Base-by-base conservation (phyloP, 2,797 vertebrate genomes). In the Pangasius sanitwongsei region DNA sequence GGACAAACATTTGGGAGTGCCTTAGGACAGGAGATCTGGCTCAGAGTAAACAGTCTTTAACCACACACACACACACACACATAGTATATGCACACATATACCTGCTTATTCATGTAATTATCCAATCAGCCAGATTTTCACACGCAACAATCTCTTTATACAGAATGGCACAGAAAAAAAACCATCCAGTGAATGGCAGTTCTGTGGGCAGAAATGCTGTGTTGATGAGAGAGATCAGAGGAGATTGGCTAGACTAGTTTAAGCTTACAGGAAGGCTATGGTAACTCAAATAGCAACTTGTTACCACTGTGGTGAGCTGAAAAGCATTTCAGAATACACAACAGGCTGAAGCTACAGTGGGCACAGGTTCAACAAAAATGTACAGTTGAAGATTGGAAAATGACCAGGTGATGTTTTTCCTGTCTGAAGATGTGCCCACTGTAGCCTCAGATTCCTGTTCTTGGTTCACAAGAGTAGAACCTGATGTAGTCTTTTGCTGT, bases 11-110 rank as follows among this genome's bases (percentile, higher is more conserved):
- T 72, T 44, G 83, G 75, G 31, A 84, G 72, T 12, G 48, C 28
- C 83, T 83, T 87, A 57, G 74, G 72, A 86, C 72, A 87, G 80
- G 86, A 88, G 57, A 86, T 65, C 88, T 59, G 7, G 23, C 5
- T 5, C 41, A 23, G 72, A 75, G 78, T 74, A 89, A 89, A 91
- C 77, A 89, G 70, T 55, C 15, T 83, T 85, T 86, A 53, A 81
- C 67, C 67, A 37, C 65, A 37, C 63, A 69, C 83, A 37, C 57
- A 83, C 31, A 75, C 72, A 77, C 48, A 80, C 44, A 44, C 44
- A 44, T 44, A 59, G 15, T 37, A 37, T 81, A 81, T 57, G 53
- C 20, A 41, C 57, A 81, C n/a, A 57, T 13, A 57, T 12, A 55
- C 31, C 16, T 11, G n/a, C 50, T 18, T n/a, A 81, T 34, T 55